Base-by-base conservation (phyloP, 2,888 invertebrate species). In the Galeruca laticollis region DNA sequence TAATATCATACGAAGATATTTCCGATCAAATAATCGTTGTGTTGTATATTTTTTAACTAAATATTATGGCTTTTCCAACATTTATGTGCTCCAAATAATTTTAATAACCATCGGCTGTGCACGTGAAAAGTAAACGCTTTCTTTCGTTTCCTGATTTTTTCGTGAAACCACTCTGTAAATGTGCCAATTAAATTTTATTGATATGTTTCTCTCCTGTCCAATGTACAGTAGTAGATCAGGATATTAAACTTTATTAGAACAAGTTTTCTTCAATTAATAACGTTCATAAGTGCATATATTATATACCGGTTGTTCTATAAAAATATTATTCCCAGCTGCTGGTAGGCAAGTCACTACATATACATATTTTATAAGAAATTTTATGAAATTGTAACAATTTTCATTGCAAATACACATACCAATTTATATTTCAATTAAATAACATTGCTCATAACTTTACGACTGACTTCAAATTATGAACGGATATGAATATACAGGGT, bases 231-330 rank as follows among this genome's bases (percentile, higher is more conserved):
- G 68, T 68, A 65, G 57, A 70, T 73, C 68, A 52, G 70, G 67
- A 70, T 61, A 65, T 70, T 73, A 70, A 68, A 67, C 68, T 70
- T 73, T 68, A 68, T 73, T 65, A 60, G 73, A 68, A 70, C 70
- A 60, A 65, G 70, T 67, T 69, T 37, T 35, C 51, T 62, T 63
- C 66, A 73, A 73, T 73, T 73, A 70, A 70, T 73, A 60, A 64
- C 62, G 61, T 70, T 70, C 70, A 68, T 68, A 72, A 43, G 43
- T 54, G 15, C 15, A 47, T 47, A 47, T 47, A 18, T 8, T 47
- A 47, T 52, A 70, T 63, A 72, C 72, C 70, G 70, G 72, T 70
- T 70, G 67, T 43, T 60, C 20, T 49, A 68, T 60, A 49, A 63
- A 67, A 71, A 69, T 66, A 71, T 52, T 47, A 40, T 43, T 43